phyloP scores from a whole-genome alignment of 2,113 vertebrate genomes.

The Laticauda colubrina region DNA sequence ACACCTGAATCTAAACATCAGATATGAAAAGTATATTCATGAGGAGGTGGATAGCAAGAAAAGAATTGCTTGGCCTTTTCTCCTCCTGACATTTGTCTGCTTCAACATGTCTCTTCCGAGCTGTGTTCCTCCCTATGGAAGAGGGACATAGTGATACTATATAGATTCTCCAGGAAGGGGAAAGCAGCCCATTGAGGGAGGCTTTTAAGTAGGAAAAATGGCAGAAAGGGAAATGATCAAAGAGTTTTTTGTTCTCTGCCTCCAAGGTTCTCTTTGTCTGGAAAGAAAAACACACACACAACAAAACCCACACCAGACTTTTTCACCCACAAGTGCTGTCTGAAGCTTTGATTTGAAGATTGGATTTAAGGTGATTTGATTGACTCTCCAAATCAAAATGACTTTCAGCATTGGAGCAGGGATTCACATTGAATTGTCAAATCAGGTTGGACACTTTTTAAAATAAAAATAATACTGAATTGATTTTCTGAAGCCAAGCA shows the following conservation, averaged over 20 bases:
- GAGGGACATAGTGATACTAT: not conserved
- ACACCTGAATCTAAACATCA: not conserved
- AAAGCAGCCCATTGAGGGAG: not conserved
- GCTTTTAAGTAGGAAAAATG: not conserved
- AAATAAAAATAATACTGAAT: not conserved
- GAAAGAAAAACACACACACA: not conserved
- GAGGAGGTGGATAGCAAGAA: not conserved
- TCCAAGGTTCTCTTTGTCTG: not conserved
- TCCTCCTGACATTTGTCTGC: not conserved
- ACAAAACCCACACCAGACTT: not conserved
- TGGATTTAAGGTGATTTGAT: not conserved
- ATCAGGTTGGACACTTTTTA: not conserved
- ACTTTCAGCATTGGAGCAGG: not conserved
- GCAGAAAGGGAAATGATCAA: not conserved
- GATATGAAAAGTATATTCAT: not conserved
- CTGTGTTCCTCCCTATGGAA: not conserved
- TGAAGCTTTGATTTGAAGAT: not conserved
- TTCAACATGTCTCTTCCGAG: not conserved
- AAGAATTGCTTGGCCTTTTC: not conserved
- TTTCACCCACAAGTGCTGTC: not conserved
- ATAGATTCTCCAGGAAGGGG: not conserved
- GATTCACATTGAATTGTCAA: not conserved
- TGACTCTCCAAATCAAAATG: not conserved
- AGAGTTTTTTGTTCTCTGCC: not conserved
- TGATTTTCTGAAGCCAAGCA: not conserved